A percentile compares a stretch with the other conserved stretches of the same genome.
Conservation (phyloP, 1,140 invertebrate species). For the Aphis craccivora region DNA sequence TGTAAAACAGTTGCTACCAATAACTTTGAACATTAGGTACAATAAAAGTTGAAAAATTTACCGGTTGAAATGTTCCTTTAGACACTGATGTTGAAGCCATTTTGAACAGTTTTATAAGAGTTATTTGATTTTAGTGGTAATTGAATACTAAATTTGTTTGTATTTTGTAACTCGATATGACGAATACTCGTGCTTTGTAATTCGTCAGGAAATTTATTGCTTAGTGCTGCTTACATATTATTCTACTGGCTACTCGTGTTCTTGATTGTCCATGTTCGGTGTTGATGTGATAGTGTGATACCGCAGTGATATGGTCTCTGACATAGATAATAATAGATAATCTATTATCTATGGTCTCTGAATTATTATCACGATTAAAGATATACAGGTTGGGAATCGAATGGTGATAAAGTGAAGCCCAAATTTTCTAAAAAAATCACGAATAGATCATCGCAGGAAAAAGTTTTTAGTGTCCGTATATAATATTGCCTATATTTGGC, state of each 20-base stretch:
- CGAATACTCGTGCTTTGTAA: neutral
- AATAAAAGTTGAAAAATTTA: neutral
- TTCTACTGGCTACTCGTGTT: too few relatives aligned
- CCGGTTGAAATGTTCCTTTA: constrained; percentile 41
- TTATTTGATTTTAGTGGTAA: neutral
- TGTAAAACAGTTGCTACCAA: neutral
- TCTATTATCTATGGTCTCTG: too few relatives aligned
- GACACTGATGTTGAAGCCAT: constrained; percentile 37
- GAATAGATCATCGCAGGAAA: too few relatives aligned
- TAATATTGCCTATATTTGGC: too few relatives aligned
- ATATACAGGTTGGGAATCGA: too few relatives aligned
- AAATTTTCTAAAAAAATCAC: too few relatives aligned
- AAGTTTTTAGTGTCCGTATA: too few relatives aligned
- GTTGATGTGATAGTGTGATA: neutral
- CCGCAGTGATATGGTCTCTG: too few relatives aligned
- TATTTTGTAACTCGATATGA: neutral
- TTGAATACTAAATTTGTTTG: neutral
- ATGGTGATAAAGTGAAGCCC: too few relatives aligned
- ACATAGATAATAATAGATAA: too few relatives aligned
- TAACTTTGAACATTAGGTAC: neutral
- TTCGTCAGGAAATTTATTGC: neutral
- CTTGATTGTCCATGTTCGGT: neutral
- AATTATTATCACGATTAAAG: too few relatives aligned
- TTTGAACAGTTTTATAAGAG: neutral
- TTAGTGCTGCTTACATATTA: too few relatives aligned